These are phyloP conservation scores for Stenoptilia bipunctidactyla DNA, from an alignment of 2,888 invertebrate species.

Conservation along the genomic window DNA sequence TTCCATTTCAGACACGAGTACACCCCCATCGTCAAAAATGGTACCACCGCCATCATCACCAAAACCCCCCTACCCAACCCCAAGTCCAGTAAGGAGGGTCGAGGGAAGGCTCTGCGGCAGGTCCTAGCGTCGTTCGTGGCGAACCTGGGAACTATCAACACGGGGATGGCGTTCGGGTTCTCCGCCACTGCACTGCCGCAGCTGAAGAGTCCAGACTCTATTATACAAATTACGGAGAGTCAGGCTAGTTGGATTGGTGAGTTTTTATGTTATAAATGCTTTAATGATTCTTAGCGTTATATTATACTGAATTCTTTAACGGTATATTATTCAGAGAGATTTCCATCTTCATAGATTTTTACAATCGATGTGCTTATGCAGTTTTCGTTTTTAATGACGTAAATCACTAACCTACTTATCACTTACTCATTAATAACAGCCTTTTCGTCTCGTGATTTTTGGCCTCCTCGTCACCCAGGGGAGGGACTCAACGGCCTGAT, in stretches of 20 bases:
- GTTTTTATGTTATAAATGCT: no score
- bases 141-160: constrained; percentile 77
- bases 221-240: constrained; percentile 61
- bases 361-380: no score
- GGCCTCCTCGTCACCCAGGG: no score
- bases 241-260: constrained; percentile 79
- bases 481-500: no score
- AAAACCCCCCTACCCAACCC: constrained; percentile 28
- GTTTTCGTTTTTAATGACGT: no score
- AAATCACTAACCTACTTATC: no score
- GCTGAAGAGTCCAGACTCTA: constrained; percentile 54
- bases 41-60: constrained; percentile 29
- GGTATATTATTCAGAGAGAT: no score
- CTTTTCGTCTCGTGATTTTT: no score
- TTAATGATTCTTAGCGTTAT: no score
- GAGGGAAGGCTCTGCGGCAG: constrained; percentile 65
- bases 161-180: constrained; percentile 79
- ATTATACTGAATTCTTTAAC: no score
- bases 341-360: no score
- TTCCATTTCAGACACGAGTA: constrained; percentile 42
- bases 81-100: constrained; percentile 34
- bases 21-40: constrained; percentile 52
- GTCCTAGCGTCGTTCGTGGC: constrained; percentile 74
- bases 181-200: constrained; percentile 77
- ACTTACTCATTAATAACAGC: no score